Evolutionary conservation across 2,797 vertebrate genomes (phyloP).

Genomic region (Poeciliopsis turneri): DNA sequence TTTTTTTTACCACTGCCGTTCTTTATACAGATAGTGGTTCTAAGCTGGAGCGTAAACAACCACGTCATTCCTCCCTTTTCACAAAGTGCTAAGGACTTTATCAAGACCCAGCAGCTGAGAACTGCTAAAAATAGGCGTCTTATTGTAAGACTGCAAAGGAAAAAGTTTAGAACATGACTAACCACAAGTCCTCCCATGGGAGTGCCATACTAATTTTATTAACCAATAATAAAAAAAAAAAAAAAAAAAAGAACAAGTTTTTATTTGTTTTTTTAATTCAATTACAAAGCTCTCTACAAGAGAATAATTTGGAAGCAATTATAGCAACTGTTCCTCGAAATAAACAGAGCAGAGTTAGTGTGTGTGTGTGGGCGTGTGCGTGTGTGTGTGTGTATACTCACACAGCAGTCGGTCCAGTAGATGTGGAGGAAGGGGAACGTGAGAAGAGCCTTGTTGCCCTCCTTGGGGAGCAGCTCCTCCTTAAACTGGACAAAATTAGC

Average conservation of each 20-base stretch:
- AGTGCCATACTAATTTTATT: neutral
- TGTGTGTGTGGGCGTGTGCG: slow-evolving; percentile 3
- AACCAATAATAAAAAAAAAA: no score
- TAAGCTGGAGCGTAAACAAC: neutral
- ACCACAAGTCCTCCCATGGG: neutral
- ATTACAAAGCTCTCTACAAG: neutral
- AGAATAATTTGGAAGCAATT: neutral
- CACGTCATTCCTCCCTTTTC: neutral
- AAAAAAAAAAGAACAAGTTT: neutral
- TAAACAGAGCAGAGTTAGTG: neutral
- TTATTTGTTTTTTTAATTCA: neutral
- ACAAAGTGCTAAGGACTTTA: neutral
- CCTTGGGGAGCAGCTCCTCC: slow-evolving; percentile 96
- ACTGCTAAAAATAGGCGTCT: neutral
- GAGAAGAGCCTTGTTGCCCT: slow-evolving; percentile 95
- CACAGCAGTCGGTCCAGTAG: slow-evolving; percentile 99
- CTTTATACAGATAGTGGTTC: neutral
- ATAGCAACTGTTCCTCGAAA: neutral
- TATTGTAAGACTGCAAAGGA: neutral
- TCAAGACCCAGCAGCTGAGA: neutral
- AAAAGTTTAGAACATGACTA: neutral
- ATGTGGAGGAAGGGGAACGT: slow-evolving; percentile 99
- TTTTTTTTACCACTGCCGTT: no score
- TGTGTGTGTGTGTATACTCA: slow-evolving; percentile 76
- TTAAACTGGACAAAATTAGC: slow-evolving; percentile 99